Conservation (phyloP, 2,113 vertebrate genomes). For the Origma solitaria region DNA sequence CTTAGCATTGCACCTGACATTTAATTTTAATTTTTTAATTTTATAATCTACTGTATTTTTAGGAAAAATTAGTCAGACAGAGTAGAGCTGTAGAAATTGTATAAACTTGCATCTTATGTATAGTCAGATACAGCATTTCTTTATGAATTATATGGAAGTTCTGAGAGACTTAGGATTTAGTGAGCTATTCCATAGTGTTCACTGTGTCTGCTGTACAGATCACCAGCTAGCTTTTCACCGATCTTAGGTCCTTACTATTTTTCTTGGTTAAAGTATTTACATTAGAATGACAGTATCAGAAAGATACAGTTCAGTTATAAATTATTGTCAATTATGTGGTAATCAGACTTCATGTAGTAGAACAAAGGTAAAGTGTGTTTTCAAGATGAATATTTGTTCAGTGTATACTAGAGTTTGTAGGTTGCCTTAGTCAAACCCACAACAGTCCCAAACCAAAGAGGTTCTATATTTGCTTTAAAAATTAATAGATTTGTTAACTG, state of each 20-base stretch:
- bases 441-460: background rate
- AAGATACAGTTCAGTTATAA: background rate
- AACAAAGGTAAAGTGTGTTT: background rate
- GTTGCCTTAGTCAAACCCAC: too few species aligned
- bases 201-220: background rate
- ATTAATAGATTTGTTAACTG: background rate
- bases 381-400: background rate
- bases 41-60: background rate
- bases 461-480: background rate
- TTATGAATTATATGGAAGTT: background rate
- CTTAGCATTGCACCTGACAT: background rate
- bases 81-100: background rate
- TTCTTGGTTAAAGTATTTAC: background rate
- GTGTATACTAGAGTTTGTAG: background rate
- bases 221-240: background rate
- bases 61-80: background rate
- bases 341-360: background rate
- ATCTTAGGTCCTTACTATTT: background rate
- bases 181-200: background rate
- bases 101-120: background rate
- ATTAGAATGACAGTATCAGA: background rate
- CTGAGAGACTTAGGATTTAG: background rate
- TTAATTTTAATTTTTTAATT: background rate
- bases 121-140: background rate
- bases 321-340: background rate